Base-by-base conservation (phyloP, 2,113 vertebrate genomes). In the Alligator mississippiensis region DNA sequence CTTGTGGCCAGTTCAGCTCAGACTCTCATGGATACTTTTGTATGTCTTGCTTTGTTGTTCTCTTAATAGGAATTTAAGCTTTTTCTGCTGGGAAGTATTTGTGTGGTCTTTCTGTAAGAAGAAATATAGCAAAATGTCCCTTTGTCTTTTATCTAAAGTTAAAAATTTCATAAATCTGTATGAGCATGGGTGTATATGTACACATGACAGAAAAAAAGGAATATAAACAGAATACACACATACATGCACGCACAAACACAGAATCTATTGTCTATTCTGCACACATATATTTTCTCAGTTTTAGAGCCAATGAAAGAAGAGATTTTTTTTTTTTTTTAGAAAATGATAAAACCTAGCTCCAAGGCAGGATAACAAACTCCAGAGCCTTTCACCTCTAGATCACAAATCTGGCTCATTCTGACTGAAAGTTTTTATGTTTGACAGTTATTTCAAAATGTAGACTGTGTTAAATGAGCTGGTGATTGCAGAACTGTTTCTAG, bases 31-130 rank as follows among this genome's bases (percentile, higher is more conserved):
- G 74, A 64, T 5, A 38, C 60, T 55, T 27, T 27, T 2, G 58
- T 7, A 27, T 2, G 38, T 59, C 14, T 17, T 5, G 10, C 0
- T 2, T 54, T 38, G 30, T 84, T 25, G 3, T 19, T 55, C 15
- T 64, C 27, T 62, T 54, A 59, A 70, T 15, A 63, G 15, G 18
- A 68, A 21, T 82, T 60, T 34, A 30, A 63, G 47, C 9, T 4
- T 12, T 2, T 66, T 70, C 59, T 66, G 6, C 60, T 19, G 9
- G 54, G 38, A 85, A 66, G 5, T 38, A 27, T 62, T 47, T 75
- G 10, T 76, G 55, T 76, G 25, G 5, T 62, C 34, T 64, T 85
- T 34, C 54, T 25, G 21, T 81, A 5, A 60, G 83, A 11, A 80
- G 77, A 15, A 2, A 0, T n/a, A 19, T 77, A 87, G 38, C 4